These are phyloP conservation scores for Conus ventricosus DNA, from an alignment of 1,140 invertebrate species.

Conservation along the genomic window DNA sequence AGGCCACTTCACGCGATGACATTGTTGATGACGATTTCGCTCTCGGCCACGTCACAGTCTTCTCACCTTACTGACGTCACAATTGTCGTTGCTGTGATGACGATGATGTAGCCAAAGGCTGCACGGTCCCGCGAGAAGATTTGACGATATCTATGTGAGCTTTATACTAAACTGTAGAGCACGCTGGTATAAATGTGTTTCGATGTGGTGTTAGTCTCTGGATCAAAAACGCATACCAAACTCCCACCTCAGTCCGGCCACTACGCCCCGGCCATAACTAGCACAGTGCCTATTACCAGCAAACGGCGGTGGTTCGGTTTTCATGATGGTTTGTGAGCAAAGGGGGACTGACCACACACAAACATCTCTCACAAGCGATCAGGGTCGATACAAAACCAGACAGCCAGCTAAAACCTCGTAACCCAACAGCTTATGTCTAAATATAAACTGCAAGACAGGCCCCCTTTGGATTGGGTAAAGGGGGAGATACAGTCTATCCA, in stretches of 20 bases:
- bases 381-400: background rate
- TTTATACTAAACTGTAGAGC: no score
- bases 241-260: background rate
- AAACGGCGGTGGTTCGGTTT: background rate
- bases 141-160: background rate
- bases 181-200: no score
- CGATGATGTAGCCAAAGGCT: background rate
- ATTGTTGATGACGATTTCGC: background rate
- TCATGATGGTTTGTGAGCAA: background rate
- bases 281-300: background rate
- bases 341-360: conserved; percentile 6
- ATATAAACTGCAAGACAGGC: background rate
- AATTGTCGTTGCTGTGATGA: background rate
- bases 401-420: background rate
- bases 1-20: background rate
- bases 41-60: background rate
- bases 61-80: background rate
- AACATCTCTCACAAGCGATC: background rate
- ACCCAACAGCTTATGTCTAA: background rate
- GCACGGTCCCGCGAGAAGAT: background rate
- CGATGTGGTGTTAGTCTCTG: background rate
- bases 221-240: background rate
- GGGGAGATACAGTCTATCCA: background rate
- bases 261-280: background rate
- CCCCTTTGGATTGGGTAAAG: background rate